Conservation (phyloP, 2,797 vertebrate species). For the Acropternis orthonyx region DNA sequence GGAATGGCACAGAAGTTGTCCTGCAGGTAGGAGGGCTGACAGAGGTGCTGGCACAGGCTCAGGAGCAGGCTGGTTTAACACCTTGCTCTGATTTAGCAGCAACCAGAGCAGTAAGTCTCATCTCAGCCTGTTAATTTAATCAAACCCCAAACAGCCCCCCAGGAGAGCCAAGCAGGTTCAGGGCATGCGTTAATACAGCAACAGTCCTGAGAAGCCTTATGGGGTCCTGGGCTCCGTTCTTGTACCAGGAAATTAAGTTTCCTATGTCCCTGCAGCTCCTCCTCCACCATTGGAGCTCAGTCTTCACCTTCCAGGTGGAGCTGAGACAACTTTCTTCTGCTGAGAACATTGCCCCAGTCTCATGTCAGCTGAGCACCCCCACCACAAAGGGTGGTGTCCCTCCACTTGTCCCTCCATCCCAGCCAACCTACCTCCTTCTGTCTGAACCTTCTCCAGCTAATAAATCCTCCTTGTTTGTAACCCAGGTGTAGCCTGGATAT, state of each 20-base stretch:
- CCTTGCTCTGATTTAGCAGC: not conserved
- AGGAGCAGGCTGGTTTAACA: not conserved
- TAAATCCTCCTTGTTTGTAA: not conserved
- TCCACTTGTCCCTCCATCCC: rapidly evolving
- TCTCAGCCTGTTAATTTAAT: not conserved
- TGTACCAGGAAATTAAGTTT: not conserved
- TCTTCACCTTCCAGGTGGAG: not conserved
- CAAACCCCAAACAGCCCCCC: not conserved
- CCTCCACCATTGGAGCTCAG: not conserved
- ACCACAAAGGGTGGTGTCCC: too few relatives aligned
- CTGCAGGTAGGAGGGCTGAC: not conserved
- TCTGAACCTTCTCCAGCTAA: not conserved
- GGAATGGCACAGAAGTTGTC: not conserved
- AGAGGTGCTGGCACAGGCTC: not conserved
- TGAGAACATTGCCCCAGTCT: not conserved
- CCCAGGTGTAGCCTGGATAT: too few relatives aligned
- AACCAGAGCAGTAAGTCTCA: not conserved
- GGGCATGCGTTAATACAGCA: not conserved
- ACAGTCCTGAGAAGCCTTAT: not conserved
- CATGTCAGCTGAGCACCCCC: not conserved
- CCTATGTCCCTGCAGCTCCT: not conserved
- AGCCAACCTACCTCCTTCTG: not conserved
- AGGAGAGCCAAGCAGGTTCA: not conserved
- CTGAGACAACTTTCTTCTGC: not conserved
- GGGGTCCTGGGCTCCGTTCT: not conserved